These are phyloP conservation scores for Rhingia rostrata DNA, from an alignment of 2,888 invertebrate species.

Conservation along the genomic window DNA sequence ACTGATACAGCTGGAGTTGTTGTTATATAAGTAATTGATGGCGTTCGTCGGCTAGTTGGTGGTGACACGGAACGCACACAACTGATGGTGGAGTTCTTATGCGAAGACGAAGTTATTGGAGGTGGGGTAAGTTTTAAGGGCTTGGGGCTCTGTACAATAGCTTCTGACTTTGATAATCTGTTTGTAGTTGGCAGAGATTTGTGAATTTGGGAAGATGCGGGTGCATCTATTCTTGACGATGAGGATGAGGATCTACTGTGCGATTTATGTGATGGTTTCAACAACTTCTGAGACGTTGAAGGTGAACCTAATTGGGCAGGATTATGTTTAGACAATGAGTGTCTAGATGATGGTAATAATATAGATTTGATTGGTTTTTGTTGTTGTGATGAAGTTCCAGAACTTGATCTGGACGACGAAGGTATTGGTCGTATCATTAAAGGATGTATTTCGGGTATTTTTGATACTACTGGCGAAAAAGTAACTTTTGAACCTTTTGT, in stretches of 20 bases:
- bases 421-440: not conserved
- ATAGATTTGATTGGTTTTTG: slow-evolving; percentile 29
- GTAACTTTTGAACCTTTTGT: slow-evolving; percentile 4
- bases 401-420: not conserved
- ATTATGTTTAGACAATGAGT: not conserved
- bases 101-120: not conserved
- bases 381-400: not conserved
- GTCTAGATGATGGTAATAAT: not conserved
- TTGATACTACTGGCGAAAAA: slow-evolving; percentile 9
- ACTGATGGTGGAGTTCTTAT: not conserved
- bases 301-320: not conserved
- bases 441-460: slow-evolving; percentile 5
- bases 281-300: not conserved
- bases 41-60: not conserved
- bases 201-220: not conserved
- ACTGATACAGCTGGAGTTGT: not conserved
- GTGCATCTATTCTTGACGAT: not conserved
- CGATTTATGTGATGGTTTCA: not conserved
- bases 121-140: not conserved
- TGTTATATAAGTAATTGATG: not conserved
- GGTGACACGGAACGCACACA: not conserved
- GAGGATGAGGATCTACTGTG: not conserved
- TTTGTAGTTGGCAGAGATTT: not conserved
- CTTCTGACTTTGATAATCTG: not conserved
- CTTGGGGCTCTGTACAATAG: not conserved